These are phyloP conservation scores for Chelonoidis abingdonii DNA, from an alignment of 2,113 vertebrate species.

Conservation along the genomic window DNA sequence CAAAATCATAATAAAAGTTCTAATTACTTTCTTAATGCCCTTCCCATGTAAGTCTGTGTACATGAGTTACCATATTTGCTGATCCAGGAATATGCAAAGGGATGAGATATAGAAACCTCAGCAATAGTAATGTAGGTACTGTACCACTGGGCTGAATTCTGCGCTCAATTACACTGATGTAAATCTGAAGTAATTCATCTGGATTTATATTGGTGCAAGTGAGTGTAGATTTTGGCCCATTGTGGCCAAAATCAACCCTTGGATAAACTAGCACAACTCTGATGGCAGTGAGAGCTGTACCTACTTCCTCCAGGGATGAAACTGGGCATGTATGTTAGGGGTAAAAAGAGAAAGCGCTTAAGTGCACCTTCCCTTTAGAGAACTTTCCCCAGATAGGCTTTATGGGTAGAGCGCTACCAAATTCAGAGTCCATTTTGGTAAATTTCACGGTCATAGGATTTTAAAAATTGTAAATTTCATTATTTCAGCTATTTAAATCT, in stretches of 20 bases:
- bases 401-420: no score
- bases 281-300: neutral
- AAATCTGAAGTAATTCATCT: neutral
- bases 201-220: neutral
- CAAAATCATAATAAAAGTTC: constrained; percentile 14
- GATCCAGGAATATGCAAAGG: neutral
- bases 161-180: neutral
- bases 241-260: neutral
- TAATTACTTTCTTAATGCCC: neutral
- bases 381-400: neutral
- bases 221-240: neutral
- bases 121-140: neutral
- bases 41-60: constrained; percentile 29
- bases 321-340: neutral
- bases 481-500: no score
- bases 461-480: no score
- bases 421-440: no score
- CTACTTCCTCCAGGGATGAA: neutral
- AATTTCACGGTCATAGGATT: no score
- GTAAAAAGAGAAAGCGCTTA: neutral
- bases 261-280: neutral
- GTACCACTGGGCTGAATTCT: neutral
- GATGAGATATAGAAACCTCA: neutral
- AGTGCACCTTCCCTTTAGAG: neutral
- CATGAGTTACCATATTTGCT: constrained; percentile 54